Conservation (phyloP, 2,888 invertebrate species). For the Miltochrista miniata region DNA sequence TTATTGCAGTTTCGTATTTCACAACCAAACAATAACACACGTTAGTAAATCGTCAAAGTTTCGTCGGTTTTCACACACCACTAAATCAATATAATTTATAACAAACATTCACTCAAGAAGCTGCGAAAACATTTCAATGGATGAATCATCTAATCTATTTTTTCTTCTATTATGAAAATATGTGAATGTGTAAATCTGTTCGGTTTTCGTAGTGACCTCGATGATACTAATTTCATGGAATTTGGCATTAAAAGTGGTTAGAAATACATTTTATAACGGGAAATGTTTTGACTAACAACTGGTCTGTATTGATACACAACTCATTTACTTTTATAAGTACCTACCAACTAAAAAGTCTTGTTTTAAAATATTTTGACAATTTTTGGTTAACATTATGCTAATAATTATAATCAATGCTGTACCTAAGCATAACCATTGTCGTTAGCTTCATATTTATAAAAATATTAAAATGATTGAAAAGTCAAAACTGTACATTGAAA, state of each 20-base stretch:
- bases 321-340: background rate
- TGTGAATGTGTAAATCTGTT: conserved; percentile 7
- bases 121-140: background rate
- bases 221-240: conserved; percentile 16
- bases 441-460: too few relatives aligned
- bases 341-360: background rate
- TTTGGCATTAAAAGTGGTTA: conserved; percentile 27
- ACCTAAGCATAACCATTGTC: too few relatives aligned
- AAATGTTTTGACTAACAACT: conserved; percentile 26
- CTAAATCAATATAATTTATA: background rate
- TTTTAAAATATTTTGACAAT: too few relatives aligned
- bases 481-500: too few relatives aligned
- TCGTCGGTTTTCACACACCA: background rate
- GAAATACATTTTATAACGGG: conserved; percentile 11
- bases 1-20: too few relatives aligned
- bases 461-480: too few relatives aligned
- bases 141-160: conserved; percentile 4
- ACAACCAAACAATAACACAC: background rate
- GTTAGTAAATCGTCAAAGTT: too few relatives aligned
- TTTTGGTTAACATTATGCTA: too few relatives aligned
- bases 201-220: conserved; percentile 21
- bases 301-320: conserved; percentile 12
- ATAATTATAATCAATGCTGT: too few relatives aligned
- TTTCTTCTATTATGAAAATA: background rate
- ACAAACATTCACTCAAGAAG: background rate